Evolutionary conservation across 2,888 invertebrate species (phyloP).

Genomic region (Mactromeris polynyma): DNA sequence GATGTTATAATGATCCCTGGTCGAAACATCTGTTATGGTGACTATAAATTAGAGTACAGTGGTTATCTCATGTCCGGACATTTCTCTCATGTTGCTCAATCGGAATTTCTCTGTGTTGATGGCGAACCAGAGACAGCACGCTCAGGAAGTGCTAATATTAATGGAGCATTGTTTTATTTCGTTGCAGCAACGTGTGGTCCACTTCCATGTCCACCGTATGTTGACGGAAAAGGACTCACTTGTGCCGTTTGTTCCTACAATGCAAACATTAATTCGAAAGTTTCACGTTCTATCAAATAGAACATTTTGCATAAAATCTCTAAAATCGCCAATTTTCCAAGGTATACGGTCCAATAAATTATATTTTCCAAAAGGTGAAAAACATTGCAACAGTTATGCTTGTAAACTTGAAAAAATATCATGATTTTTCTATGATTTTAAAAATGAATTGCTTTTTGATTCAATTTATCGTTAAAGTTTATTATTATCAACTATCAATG

Average conservation of each 20-base stretch:
- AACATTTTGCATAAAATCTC: too few species aligned
- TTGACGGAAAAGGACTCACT: constrained; percentile 39
- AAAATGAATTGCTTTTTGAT: too few species aligned
- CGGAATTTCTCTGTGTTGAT: constrained; percentile 43
- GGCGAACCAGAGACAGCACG: constrained; percentile 27
- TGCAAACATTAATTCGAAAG: too few species aligned
- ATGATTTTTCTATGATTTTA: too few species aligned
- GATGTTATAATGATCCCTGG: constrained; percentile 37
- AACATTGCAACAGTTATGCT: too few species aligned
- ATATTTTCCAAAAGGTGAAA: too few species aligned
- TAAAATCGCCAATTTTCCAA: too few species aligned
- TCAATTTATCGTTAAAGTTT: too few species aligned
- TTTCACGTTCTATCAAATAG: too few species aligned
- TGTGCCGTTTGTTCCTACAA: constrained; percentile 48
- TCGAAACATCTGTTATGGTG: constrained; percentile 5
- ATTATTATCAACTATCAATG: too few species aligned
- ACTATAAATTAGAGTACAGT: constrained; percentile 10
- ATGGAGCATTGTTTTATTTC: constrained; percentile 41
- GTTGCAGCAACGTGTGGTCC: constrained; percentile 39
- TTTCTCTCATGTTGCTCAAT: neutral
- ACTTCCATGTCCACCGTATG: constrained; percentile 45
- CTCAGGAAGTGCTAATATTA: neutral
- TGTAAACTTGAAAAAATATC: too few species aligned
- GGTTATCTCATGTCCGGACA: constrained; percentile 22
- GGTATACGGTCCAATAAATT: too few species aligned